Percentiles rank a stretch among this genome's conserved stretches.
Evolutionary conservation across 2,888 invertebrate genomes (phyloP).

Genomic region (Synanthedon formicaeformis): DNA sequence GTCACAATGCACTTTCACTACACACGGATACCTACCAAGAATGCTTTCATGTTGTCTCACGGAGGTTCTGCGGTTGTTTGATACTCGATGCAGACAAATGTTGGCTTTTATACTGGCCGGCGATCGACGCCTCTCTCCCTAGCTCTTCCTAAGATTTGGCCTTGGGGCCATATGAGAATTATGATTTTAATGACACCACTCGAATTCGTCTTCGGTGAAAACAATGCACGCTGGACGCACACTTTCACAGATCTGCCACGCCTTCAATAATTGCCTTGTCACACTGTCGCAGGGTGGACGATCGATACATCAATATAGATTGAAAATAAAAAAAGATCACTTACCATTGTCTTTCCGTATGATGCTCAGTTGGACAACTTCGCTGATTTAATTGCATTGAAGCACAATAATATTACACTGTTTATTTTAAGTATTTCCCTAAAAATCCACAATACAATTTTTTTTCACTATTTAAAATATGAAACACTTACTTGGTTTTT

Average conservation of each 20-base stretch:
- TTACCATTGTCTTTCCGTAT: background rate
- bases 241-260: constrained; percentile 36
- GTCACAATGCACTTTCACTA: constrained; percentile 68
- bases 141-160: constrained; percentile 67
- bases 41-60: constrained; percentile 69
- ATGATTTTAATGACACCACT: constrained; percentile 67
- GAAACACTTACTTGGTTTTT: too few relatives aligned
- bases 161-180: constrained; percentile 66
- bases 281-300: background rate
- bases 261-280: constrained; percentile 16
- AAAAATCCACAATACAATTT: too few relatives aligned
- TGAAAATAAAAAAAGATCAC: background rate
- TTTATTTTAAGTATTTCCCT: too few relatives aligned
- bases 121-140: constrained; percentile 62
- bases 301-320: background rate
- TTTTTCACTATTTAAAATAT: too few relatives aligned
- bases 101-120: constrained; percentile 54
- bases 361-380: too few relatives aligned
- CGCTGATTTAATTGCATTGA: too few relatives aligned
- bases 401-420: too few relatives aligned
- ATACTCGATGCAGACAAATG: constrained; percentile 49
- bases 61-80: constrained; percentile 64
- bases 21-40: constrained; percentile 65
- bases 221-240: constrained; percentile 47
- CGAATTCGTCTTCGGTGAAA: constrained; percentile 63